phyloP scores from a whole-genome alignment of 2,113 vertebrate species.

The Serilophus lunatus region DNA sequence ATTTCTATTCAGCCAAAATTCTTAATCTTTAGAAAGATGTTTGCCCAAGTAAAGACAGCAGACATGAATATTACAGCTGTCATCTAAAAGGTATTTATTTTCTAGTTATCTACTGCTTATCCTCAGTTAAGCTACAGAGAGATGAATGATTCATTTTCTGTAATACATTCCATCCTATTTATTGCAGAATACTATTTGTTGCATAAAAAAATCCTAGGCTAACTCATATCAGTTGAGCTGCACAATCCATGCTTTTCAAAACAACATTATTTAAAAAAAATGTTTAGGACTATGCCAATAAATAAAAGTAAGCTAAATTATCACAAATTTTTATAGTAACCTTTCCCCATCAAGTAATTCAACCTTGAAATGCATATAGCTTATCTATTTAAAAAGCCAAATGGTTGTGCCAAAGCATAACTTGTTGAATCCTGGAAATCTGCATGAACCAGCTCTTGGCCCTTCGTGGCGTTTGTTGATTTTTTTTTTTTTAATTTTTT shows the following conservation, averaged over 20 bases:
- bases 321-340: background rate
- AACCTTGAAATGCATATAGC: background rate
- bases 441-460: background rate
- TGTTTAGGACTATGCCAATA: background rate
- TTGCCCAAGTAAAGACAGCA: background rate
- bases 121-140: background rate
- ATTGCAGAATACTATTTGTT: background rate
- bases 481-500: background rate
- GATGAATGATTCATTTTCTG: background rate
- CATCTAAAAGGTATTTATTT: background rate
- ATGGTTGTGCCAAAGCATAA: background rate
- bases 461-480: fast-evolving
- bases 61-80: background rate
- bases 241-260: background rate
- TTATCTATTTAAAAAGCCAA: background rate
- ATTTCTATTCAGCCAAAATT: background rate
- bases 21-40: background rate
- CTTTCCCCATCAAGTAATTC: background rate
- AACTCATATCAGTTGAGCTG: background rate
- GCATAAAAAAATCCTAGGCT: background rate
- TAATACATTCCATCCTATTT: background rate
- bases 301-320: background rate
- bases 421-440: background rate
- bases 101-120: background rate
- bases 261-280: background rate